Conservation (phyloP, 2,797 vertebrate species). For the Poecilia velifera region DNA sequence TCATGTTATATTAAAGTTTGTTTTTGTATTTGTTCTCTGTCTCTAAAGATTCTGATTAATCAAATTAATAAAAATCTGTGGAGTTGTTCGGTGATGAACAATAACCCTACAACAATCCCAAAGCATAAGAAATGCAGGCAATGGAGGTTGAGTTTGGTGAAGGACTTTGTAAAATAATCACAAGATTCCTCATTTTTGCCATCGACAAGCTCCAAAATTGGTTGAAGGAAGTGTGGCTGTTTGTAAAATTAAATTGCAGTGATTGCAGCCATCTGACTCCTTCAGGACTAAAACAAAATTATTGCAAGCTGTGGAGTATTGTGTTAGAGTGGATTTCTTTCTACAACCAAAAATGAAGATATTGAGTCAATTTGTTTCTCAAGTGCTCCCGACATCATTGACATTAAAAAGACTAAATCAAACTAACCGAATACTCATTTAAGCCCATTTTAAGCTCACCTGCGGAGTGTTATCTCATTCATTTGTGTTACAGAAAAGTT, state of each 20-base stretch:
- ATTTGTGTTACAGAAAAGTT: conserved; percentile 87
- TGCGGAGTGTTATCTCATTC: no score
- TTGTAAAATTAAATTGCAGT: neutral
- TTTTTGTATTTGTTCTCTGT: neutral
- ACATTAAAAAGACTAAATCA: neutral
- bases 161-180: neutral
- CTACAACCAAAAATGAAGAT: neutral
- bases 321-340: neutral
- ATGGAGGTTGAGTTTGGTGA: neutral
- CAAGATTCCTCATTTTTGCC: neutral
- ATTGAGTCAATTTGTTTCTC: neutral
- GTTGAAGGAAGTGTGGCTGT: neutral
- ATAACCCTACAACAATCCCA: neutral
- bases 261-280: neutral
- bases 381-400: neutral
- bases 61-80: neutral
- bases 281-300: neutral
- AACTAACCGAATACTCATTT: neutral
- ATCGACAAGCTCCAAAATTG: neutral
- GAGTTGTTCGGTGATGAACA: neutral
- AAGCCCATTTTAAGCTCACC: neutral
- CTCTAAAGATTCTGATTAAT: neutral
- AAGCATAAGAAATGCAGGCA: neutral
- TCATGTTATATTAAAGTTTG: neutral
- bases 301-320: neutral